phyloP scores from a whole-genome alignment of 2,113 vertebrate species.

The Hemibagrus wyckioides region DNA sequence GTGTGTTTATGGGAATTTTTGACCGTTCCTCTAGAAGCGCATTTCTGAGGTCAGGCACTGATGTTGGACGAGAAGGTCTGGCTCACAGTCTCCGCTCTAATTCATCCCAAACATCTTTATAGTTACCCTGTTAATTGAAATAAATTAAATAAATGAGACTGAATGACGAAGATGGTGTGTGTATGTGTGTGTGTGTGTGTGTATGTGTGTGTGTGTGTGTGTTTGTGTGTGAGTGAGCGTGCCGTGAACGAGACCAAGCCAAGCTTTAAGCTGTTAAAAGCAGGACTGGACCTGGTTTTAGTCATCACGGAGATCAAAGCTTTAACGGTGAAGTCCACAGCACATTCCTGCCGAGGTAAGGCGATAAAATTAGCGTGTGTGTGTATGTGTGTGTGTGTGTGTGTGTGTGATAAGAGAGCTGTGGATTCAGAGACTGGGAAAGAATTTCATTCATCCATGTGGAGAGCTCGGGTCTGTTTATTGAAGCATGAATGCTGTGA shows the following conservation, averaged over 20 bases:
- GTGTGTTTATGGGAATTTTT: too few species aligned
- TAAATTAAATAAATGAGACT: not conserved
- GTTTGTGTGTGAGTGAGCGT: not conserved
- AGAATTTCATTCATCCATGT: constrained; percentile 41
- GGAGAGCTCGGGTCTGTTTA: not conserved
- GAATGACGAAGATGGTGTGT: not conserved
- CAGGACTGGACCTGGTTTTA: not conserved
- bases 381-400: too few species aligned
- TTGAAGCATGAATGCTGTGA: not conserved
- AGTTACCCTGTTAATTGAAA: not conserved
- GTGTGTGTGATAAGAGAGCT: constrained; percentile 63
- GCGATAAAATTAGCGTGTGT: constrained; percentile 70
- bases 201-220: too few species aligned
- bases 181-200: too few species aligned
- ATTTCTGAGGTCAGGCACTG: too few species aligned
- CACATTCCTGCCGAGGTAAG: constrained; percentile 71
- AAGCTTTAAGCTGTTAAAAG: constrained; percentile 34
- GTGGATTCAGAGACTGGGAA: constrained; percentile 52
- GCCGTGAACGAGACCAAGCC: not conserved
- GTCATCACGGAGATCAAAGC: constrained; percentile 60
- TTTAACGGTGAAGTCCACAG: constrained; percentile 55
- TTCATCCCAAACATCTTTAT: not conserved
- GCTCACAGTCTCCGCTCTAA: too few species aligned
- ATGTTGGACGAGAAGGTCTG: too few species aligned
- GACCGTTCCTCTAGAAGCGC: too few species aligned